Evolutionary conservation across 2,888 invertebrate genomes (phyloP).

Genomic region (Cataglyphis cursor): DNA sequence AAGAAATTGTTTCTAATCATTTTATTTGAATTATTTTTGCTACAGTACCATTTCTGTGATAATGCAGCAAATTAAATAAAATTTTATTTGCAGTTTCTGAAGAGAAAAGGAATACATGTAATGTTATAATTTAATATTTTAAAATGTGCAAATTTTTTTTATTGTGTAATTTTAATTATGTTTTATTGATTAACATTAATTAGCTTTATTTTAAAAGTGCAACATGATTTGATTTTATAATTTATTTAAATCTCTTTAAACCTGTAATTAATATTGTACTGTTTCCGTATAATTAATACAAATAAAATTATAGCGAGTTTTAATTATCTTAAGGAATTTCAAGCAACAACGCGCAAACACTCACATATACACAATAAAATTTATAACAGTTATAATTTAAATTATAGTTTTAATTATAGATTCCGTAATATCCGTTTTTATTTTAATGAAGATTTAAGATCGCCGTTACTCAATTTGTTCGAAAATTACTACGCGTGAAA

Average conservation of each 20-base stretch:
- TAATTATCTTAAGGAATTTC: conserved; percentile 18
- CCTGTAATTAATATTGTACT: conserved; percentile 23
- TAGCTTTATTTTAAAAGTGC: neutral
- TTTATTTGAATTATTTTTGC: neutral
- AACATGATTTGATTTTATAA: conserved; percentile 23
- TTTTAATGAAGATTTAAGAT: conserved; percentile 17
- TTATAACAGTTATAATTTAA: neutral
- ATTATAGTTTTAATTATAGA: neutral
- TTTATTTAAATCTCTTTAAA: neutral
- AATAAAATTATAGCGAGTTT: neutral
- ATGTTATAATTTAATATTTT: conserved; percentile 3
- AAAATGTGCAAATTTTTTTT: neutral
- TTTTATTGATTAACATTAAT: conserved; percentile 4
- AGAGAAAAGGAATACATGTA: neutral
- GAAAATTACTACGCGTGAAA: conserved; percentile 5
- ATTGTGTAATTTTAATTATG: conserved; percentile 2
- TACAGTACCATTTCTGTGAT: neutral
- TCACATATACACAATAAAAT: neutral
- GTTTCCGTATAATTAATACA: conserved; percentile 1
- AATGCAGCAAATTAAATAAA: neutral
- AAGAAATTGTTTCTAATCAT: neutral
- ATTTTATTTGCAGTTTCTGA: conserved; percentile 6
- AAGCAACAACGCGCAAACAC: neutral
- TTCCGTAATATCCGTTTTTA: neutral
- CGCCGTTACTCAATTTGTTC: neutral